Conservation (phyloP, 2,888 invertebrate species). For the Ophion ellenae region DNA sequence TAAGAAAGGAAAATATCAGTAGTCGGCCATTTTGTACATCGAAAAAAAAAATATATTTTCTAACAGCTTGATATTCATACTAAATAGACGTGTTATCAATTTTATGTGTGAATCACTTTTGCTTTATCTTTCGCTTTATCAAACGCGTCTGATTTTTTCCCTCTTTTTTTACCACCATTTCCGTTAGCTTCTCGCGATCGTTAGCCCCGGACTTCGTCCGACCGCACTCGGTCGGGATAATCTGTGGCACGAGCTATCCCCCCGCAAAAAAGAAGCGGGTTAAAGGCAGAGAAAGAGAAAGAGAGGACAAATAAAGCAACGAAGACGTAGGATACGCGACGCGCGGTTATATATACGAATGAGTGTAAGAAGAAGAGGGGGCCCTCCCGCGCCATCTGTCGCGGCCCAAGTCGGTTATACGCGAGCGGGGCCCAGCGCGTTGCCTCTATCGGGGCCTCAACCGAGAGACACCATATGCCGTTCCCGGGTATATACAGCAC, state of each 20-base stretch:
- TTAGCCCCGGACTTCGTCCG: background rate
- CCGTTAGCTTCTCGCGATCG: constrained; percentile 4
- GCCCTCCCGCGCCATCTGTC: constrained; percentile 73
- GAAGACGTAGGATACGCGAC: constrained; percentile 56
- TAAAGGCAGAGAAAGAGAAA: constrained; percentile 44
- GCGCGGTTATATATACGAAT: constrained; percentile 43
- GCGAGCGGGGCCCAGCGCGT: constrained; percentile 33
- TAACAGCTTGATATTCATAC: too few relatives aligned
- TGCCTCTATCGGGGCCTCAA: constrained; percentile 45
- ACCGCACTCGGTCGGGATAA: constrained; percentile 19
- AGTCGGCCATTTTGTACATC: too few relatives aligned
- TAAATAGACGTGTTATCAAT: too few relatives aligned
- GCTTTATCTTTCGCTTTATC: background rate
- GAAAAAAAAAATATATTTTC: too few relatives aligned
- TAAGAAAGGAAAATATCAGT: too few relatives aligned
- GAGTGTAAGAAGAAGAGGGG: constrained; percentile 47
- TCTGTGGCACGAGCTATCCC: constrained; percentile 62
- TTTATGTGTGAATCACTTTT: too few relatives aligned
- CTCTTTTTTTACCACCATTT: background rate
- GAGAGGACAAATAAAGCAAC: constrained; percentile 65
- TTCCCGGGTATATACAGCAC: constrained; percentile 49
- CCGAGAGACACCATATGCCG: constrained; percentile 72
- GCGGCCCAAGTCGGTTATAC: constrained; percentile 68
- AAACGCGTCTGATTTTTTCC: background rate
- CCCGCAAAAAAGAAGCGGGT: constrained; percentile 56